A percentile compares a stretch with the other conserved stretches of the same genome.
These are phyloP conservation scores for Psammodynastes pulverulentus DNA, from an alignment of 2,113 vertebrate genomes.

Conservation along the genomic window DNA sequence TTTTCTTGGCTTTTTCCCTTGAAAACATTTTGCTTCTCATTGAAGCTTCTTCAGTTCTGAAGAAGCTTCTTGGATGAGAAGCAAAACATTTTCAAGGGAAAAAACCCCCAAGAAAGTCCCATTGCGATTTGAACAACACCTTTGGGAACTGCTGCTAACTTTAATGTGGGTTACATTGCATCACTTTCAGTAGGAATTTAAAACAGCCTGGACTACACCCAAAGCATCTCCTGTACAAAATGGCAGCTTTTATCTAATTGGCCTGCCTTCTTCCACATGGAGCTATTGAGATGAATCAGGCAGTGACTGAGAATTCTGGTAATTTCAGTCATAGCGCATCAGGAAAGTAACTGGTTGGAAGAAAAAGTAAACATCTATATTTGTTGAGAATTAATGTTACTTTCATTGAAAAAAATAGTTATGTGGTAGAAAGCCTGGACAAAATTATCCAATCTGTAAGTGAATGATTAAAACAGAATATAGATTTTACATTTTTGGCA, in stretches of 20 bases:
- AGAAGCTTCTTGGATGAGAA: background rate
- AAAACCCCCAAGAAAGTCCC: background rate
- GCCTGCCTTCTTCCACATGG: background rate
- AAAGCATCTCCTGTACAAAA: background rate
- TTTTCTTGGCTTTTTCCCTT: background rate
- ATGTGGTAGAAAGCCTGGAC: background rate
- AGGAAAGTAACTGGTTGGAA: background rate
- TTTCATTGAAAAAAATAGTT: background rate
- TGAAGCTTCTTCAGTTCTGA: background rate
- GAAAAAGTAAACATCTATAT: background rate
- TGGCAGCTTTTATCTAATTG: background rate
- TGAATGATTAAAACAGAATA: background rate
- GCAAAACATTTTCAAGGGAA: background rate
- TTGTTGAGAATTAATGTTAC: background rate
- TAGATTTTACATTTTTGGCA: background rate
- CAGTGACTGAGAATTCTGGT: background rate
- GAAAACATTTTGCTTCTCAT: background rate
- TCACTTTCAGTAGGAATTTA: background rate
- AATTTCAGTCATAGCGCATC: background rate
- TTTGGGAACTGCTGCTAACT: background rate
- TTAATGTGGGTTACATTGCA: background rate
- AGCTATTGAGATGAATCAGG: background rate
- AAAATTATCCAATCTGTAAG: background rate
- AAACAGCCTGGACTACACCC: background rate
- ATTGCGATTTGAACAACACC: background rate